These are phyloP conservation scores for Haemorhous mexicanus DNA, from an alignment of 2,113 vertebrate species.

Conservation along the genomic window DNA sequence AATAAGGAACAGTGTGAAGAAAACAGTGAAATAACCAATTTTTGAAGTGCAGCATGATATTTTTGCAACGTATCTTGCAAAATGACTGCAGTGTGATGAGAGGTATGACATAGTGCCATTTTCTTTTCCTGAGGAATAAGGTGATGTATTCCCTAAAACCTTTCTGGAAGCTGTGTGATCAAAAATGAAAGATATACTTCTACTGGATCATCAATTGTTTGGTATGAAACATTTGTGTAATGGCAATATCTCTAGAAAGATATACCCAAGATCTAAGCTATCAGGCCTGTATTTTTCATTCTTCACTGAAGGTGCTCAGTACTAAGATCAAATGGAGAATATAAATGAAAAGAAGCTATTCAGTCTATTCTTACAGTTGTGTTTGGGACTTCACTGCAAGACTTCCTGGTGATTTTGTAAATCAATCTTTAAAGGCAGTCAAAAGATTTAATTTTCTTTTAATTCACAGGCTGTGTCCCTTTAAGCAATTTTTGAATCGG, in stretches of 20 bases:
- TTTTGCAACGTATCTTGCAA: neutral
- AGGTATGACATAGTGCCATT: neutral
- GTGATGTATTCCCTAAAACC: accelerated
- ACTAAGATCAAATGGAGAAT: neutral
- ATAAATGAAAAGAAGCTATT: neutral
- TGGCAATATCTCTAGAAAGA: neutral
- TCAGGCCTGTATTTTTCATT: neutral
- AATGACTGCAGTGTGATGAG: neutral
- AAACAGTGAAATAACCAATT: neutral
- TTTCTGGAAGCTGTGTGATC: neutral
- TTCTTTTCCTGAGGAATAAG: neutral
- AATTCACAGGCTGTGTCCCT: neutral
- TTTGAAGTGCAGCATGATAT: neutral
- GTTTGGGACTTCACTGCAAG: neutral
- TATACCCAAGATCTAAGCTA: neutral
- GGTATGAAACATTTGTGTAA: neutral
- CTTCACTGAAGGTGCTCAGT: neutral
- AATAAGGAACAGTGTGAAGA: neutral
- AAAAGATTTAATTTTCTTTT: neutral
- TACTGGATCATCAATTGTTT: neutral
- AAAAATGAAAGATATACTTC: neutral
- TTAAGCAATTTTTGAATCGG: neutral
- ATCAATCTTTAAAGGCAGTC: neutral
- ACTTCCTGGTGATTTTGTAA: neutral
- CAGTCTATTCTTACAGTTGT: neutral